A percentile compares a stretch with the other conserved stretches of the same genome.
Conservation (phyloP, 2,113 vertebrate species). For the Pluvialis apricaria region DNA sequence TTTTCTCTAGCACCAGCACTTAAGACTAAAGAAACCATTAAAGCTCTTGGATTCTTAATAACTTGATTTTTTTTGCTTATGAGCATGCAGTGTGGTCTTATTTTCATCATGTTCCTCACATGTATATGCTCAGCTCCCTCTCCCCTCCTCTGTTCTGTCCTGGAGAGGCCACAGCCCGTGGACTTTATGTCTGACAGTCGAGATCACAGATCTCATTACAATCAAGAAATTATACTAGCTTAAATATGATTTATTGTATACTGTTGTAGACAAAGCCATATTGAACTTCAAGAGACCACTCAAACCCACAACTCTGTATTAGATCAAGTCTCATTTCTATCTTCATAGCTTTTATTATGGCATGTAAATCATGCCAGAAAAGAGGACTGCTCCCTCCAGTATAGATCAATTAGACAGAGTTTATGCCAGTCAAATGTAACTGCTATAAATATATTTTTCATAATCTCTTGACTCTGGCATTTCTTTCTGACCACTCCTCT, state of each 20-base stretch:
- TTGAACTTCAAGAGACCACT: background rate
- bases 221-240: background rate
- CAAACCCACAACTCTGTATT: background rate
- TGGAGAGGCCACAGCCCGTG: background rate
- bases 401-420: background rate
- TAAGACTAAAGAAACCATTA: background rate
- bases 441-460: background rate
- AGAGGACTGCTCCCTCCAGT: background rate
- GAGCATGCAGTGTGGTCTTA: background rate
- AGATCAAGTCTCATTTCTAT: background rate
- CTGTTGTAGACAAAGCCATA: background rate
- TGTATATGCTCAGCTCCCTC: background rate
- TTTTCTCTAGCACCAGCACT: background rate
- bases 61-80: background rate
- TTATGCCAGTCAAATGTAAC: background rate
- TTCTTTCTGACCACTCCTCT: background rate
- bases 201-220: background rate
- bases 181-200: background rate
- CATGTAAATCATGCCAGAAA: background rate
- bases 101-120: background rate
- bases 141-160: background rate
- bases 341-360: background rate
- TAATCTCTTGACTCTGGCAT: background rate
- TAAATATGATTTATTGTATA: background rate
- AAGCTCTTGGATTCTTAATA: background rate